phyloP scores from a whole-genome alignment of 2,113 vertebrate species.

The Brachionichthys hirsutus region DNA sequence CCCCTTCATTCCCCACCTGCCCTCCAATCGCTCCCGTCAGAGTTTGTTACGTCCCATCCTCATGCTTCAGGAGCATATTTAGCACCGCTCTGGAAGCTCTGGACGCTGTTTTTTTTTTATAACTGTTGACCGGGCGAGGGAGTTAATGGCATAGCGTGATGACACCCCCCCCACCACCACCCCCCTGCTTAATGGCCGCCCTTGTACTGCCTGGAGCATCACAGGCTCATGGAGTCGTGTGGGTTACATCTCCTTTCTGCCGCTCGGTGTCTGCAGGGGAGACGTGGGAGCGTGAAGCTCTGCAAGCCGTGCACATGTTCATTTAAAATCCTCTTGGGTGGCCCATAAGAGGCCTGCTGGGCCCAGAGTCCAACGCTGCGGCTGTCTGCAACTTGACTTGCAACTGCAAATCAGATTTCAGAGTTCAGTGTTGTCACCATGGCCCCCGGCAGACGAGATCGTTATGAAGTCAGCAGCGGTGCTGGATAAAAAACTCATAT shows the following conservation, averaged over 20 bases:
- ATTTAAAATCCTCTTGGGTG: constrained; percentile 55
- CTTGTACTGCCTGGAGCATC: constrained; percentile 31
- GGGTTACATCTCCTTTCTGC: constrained; percentile 33
- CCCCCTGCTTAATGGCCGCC: constrained; percentile 39
- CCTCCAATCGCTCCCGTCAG: constrained; percentile 27
- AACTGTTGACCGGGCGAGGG: constrained; percentile 34
- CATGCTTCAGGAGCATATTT: constrained; percentile 46
- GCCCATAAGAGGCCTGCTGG: constrained; percentile 37
- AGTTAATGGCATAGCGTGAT: constrained; percentile 52
- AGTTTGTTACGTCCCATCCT: constrained; percentile 45
- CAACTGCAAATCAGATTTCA: not conserved
- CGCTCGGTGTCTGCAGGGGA: constrained; percentile 35
- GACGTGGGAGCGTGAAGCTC: constrained; percentile 7
- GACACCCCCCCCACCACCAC: constrained; percentile 58
- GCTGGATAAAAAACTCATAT: too few species aligned
- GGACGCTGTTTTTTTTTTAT: too few species aligned
- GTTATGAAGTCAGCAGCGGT: too few species aligned
- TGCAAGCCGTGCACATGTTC: constrained; percentile 45
- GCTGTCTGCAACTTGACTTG: not conserved
- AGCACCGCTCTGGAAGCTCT: constrained; percentile 29
- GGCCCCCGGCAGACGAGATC: too few species aligned
- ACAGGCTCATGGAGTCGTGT: constrained; percentile 31
- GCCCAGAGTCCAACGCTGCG: not conserved
- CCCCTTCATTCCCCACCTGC: constrained; percentile 35
- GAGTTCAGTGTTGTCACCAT: not conserved